A percentile compares a stretch with the other conserved stretches of the same genome.
Conservation (phyloP, 2,113 vertebrate species). For the Scomber japonicus region DNA sequence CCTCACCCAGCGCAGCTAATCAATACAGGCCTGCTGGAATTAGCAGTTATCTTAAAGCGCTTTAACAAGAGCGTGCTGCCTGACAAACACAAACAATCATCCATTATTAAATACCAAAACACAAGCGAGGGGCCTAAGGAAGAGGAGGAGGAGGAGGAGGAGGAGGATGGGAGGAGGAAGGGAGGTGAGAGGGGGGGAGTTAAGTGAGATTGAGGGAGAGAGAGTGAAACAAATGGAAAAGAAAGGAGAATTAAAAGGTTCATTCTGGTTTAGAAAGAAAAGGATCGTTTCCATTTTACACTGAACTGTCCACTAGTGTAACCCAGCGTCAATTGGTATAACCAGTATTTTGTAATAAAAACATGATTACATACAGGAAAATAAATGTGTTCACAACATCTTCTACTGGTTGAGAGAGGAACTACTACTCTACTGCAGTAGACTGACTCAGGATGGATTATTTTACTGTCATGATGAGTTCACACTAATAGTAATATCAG, state of each 20-base stretch:
- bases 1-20: constrained; percentile 71
- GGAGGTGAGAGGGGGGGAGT: not conserved
- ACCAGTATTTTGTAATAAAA: too few species aligned
- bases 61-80: constrained; percentile 78
- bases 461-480: too few species aligned
- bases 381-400: too few species aligned
- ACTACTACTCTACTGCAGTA: too few species aligned
- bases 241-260: not conserved
- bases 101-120: constrained; percentile 79
- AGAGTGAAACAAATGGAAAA: not conserved
- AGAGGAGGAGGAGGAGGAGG: not conserved
- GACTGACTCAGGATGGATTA: too few species aligned
- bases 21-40: constrained; percentile 81
- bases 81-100: constrained; percentile 82
- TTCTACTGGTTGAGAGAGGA: too few species aligned
- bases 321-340: too few species aligned
- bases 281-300: too few species aligned
- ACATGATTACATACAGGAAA: too few species aligned
- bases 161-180: not conserved
- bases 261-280: not conserved
- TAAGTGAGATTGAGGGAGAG: constrained; percentile 3
- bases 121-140: not conserved
- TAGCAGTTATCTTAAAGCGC: constrained; percentile 84
- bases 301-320: too few species aligned
- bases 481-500: too few species aligned